These are phyloP conservation scores for Indicator maculatus DNA, from an alignment of 2,113 vertebrate genomes.

Conservation along the genomic window DNA sequence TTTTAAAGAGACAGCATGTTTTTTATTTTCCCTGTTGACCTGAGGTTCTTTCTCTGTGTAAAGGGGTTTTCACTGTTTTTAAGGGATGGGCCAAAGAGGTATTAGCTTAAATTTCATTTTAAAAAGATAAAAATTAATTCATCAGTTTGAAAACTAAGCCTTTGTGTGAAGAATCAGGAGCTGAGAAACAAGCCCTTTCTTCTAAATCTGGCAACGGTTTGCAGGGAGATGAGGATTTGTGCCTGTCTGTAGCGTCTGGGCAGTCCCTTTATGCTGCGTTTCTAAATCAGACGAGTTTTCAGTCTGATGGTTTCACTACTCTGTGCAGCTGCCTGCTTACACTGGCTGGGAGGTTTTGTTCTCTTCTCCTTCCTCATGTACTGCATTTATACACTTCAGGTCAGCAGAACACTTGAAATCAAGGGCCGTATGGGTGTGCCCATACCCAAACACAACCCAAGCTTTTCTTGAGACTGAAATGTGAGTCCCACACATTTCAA, in stretches of 20 bases:
- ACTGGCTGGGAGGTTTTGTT: slow-evolving; percentile 16
- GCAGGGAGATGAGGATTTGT: neutral
- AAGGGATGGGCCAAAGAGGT: slow-evolving; percentile 49
- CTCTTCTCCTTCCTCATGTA: slow-evolving; percentile 14
- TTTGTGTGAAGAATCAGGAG: slow-evolving; percentile 32
- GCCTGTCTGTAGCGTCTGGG: neutral
- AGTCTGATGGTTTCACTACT: slow-evolving; percentile 32
- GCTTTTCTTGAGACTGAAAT: slow-evolving; percentile 65
- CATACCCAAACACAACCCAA: slow-evolving; percentile 29
- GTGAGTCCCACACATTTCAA: slow-evolving; percentile 63
- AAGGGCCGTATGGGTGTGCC: slow-evolving; percentile 5
- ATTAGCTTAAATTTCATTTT: neutral
- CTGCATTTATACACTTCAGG: neutral
- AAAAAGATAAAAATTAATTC: neutral
- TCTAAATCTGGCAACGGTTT: neutral
- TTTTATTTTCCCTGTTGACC: neutral
- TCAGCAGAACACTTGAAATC: slow-evolving; percentile 43
- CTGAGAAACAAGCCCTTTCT: slow-evolving; percentile 31
- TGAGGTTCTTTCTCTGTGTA: neutral
- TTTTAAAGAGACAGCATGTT: slow-evolving; percentile 78
- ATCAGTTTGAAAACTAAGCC: slow-evolving; percentile 43
- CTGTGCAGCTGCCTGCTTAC: slow-evolving; percentile 19
- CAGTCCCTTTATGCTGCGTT: slow-evolving; percentile 25
- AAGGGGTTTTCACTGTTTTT: slow-evolving; percentile 63
- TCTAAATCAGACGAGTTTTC: neutral